Base-by-base conservation (phyloP, 2,888 invertebrate species). In the Congeria kusceri region DNA sequence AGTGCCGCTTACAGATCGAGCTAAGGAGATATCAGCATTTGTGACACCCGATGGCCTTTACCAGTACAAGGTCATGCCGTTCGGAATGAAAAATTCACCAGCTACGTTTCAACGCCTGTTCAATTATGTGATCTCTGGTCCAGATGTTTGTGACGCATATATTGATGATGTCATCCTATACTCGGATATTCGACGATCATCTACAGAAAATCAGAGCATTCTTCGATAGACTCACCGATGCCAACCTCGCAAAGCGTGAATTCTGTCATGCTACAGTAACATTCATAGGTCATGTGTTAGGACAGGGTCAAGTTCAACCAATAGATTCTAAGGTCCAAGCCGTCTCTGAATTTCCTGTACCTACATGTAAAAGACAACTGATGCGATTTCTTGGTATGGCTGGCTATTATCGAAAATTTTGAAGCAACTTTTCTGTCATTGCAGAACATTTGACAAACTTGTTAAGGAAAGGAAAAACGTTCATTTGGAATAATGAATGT, bases 21-120 rank as follows among this genome's bases (percentile, higher is more conserved):
- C 80, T 0, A 82, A 77, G 62, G 73, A 85, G 58, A 73, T 87
- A n/a, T 80, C 85, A 20, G 86, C 82, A 4, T 86, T 82, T 72
- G 71, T 68, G 20, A 80, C 81, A 9, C 75, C 79, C 39, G 64
- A 79, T 47, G 84, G 83, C 3, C 39, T 83, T 1, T 86, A 53
- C 46, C 75, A 85, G 61, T 85, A 82, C 44, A 74, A 76, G 27
- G 86, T 84, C 9, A 81, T 85, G 78, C 81, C 78, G 13, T 85
- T 86, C 64, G 86, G 84, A 7, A 78, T 87, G 78, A 80, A 81
- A 69, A 84, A 80, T 46, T 59, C 77, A 9, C 69, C 78, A 13
- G 80, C 78, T 4, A 80, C 80, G 0, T 87, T 85, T 59, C 79
- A 83, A 32, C 56, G 85, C 1, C 62, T 85, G n/a, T 56, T 84